phyloP scores from a whole-genome alignment of 2,888 invertebrate species.

The Gryllus longicercus region DNA sequence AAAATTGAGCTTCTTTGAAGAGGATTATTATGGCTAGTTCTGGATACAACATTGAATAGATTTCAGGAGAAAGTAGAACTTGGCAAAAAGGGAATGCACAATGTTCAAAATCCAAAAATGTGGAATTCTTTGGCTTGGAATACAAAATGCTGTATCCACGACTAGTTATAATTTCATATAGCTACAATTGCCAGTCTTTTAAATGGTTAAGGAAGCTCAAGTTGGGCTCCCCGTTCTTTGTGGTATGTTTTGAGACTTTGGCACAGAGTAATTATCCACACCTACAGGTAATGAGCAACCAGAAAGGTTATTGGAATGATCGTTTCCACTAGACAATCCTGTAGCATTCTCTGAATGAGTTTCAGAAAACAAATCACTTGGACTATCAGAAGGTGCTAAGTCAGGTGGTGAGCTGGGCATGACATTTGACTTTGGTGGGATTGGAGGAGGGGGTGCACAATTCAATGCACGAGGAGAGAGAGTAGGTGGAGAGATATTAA shows the following conservation, averaged over 20 bases:
- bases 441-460: constrained; percentile 41
- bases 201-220: constrained; percentile 22
- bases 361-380: not conserved
- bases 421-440: constrained; percentile 40
- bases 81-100: not conserved
- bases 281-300: constrained; percentile 31
- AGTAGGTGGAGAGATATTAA: constrained; percentile 38
- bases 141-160: constrained; percentile 8
- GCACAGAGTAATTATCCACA: constrained; percentile 49
- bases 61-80: not conserved
- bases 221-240: constrained; percentile 19
- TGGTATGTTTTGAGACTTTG: constrained; percentile 45
- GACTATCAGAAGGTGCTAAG: not conserved
- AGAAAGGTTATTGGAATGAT: not conserved
- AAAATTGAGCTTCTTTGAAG: not conserved
- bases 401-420: constrained; percentile 32
- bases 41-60: not conserved
- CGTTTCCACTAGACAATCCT: not conserved
- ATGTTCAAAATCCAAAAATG: not conserved
- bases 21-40: constrained; percentile 4
- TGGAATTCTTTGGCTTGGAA: constrained; percentile 2
- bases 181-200: constrained; percentile 12
- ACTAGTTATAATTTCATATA: not conserved
- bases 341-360: not conserved
- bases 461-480: constrained; percentile 39